Evolutionary conservation across 2,113 vertebrate genomes (phyloP), one percentile per base, ranked within the genome.

Genomic region (Hiodon alosoides): DNA sequence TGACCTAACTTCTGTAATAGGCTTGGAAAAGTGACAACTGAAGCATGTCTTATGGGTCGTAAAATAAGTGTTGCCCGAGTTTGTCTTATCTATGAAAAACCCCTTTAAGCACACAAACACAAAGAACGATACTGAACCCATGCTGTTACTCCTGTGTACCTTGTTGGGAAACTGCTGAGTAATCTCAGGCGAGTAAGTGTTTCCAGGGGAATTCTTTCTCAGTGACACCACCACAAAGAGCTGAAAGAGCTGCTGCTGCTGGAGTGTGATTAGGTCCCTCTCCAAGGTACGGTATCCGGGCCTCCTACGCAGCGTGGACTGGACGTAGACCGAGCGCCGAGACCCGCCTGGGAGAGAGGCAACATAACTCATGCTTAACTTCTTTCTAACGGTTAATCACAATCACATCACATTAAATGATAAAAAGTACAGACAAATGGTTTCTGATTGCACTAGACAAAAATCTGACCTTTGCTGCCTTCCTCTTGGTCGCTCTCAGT

Each of bases 191-290:
- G 83, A 84, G 79, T 96, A 99, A 0, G 80, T 84, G 79, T 85
- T 83, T 81, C 90, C 94, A 0, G 90, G 79, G 0, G 90, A 83
- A 46, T 88, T 88, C 89, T 94, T 98, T 87, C 95, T 90, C 75
- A 99, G 88, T 1, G 97, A 98, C 81, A 98, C 97, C 74, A 98
- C 96, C 73, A 98, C 96, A 2, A 99, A 98, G 53, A 98, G 92
- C 86, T 98, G 95, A 72, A 99, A 96, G 0, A 99, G 93, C 85
- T 92, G 89, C 89, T 96, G 95, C 80, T 98, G 94, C 86, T 98
- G 95, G 0, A 96, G 87, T 82, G 97, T 94, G 74, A 98, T 95
- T 55, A 99, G 88, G 72, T 99, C 97, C 74, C 90, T 90, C 91
- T 99, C 97, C 76, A 98, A 78, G 54, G 96, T 98, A 86, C 95